Evolutionary conservation across 92 coral and sea anemone species (phyloP), one percentile per base, ranked within the genome.

Genomic region (Anthopleura xanthogrammica): DNA sequence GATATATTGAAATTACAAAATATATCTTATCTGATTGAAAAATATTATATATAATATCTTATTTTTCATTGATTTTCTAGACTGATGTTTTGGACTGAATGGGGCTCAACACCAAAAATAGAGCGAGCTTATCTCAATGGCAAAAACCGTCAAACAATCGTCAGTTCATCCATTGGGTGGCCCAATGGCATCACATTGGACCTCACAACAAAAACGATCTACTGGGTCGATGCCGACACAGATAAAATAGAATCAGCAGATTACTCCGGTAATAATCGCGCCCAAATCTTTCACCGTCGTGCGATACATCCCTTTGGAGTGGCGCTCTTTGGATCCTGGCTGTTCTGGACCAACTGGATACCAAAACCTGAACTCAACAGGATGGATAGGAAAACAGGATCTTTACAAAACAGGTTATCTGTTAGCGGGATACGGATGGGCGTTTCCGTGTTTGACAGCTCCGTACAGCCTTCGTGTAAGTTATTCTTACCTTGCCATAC

Each of bases 271-370:
- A 17, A 14, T 4, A 22, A 58, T 83, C 79, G 79, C 40, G 23
- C 7, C 19, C 62, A 39, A 23, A 23, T 73, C 13, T 73, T 10
- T 73, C 43, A 23, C 11, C 42, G 72, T 39, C 48, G 57, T 8
- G 16, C 2, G 12, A 16, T 83, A 0, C 86, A 87, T 12, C 90
- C 90, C 7, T 87, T 82, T 52, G 89, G 89, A 9, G 46, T 86
- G 66, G 76, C 85, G 36, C 39, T 86, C 6, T 62, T 79, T 62
- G n/a, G 64, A 7, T 57, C 70, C 3, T 73, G 82, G 71, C 42
- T 88, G 74, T 88, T 78, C 52, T 88, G 91, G 91, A 81, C 91
- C 7, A 88, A 88, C 78, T 80, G 85, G 72, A 17, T 22, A n/a
- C 58, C 48, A 54, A 24, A 16, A 12, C 40, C 20, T 56, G 80